A percentile compares a stretch with the other conserved stretches of the same genome.
phyloP scores from a whole-genome alignment of 30 jellyfish, hydroid and myxozoan genomes.

The Rhopilema esculentum region DNA sequence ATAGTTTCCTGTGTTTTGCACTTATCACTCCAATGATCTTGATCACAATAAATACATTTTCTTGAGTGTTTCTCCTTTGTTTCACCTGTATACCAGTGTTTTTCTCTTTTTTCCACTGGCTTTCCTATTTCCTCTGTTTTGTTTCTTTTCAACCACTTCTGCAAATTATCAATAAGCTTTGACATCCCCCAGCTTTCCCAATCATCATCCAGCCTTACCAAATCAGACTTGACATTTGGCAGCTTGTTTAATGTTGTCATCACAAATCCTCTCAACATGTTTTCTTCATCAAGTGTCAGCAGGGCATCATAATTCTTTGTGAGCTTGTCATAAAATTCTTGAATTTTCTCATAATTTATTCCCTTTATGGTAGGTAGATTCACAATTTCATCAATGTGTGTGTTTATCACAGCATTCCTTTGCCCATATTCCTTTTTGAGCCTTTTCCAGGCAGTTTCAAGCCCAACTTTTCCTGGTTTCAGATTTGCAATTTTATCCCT shows the following conservation, averaged over 20 bases:
- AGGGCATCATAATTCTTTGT: conserved; percentile 41
- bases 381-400: conserved; percentile 42
- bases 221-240: conserved; percentile 58
- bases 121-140: conserved; percentile 23
- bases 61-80: conserved; percentile 16
- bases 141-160: conserved; percentile 19
- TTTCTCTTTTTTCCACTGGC: conserved; percentile 39
- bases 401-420: conserved; percentile 28
- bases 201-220: conserved; percentile 21
- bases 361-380: conserved; percentile 21
- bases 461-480: conserved; percentile 55
- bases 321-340: conserved; percentile 23
- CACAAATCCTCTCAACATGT: conserved; percentile 27
- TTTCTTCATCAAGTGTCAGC: conserved; percentile 34
- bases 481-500: conserved; percentile 43
- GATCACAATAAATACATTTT: conserved; percentile 18
- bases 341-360: conserved; percentile 22
- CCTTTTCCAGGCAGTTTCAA: conserved; percentile 66
- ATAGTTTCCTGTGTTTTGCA: conserved; percentile 21
- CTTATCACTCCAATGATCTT: conserved; percentile 26
- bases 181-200: conserved; percentile 38
- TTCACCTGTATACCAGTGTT: conserved; percentile 17
- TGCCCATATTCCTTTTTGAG: conserved; percentile 55
- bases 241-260: conserved; percentile 52
- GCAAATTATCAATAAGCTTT: conserved; percentile 7